A percentile compares a stretch with the other conserved stretches of the same genome.
Conservation (phyloP, 1,140 invertebrate genomes). For the Kradibia gibbosae region DNA sequence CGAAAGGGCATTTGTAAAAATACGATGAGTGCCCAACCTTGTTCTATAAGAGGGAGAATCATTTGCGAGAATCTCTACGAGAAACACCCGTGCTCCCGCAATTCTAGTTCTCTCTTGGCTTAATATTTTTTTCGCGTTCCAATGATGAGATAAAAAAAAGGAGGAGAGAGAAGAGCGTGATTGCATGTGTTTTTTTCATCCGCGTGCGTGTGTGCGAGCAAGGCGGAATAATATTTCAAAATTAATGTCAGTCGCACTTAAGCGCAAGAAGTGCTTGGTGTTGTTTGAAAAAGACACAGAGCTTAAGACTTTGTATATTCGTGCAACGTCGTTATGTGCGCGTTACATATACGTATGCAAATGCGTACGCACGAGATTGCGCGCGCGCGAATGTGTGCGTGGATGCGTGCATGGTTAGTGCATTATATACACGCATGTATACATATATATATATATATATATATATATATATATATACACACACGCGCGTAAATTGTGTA, state of each 20-base stretch:
- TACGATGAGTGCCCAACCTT: background rate
- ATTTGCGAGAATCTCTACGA: constrained; percentile 27
- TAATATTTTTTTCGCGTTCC: constrained; percentile 10
- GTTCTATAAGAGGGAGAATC: constrained; percentile 5
- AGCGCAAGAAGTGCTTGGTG: background rate
- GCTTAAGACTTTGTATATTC: constrained; percentile 52
- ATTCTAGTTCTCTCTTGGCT: background rate
- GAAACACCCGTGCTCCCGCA: constrained; percentile 27
- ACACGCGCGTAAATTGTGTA: background rate
- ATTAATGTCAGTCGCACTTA: constrained; percentile 62
- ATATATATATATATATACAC: background rate
- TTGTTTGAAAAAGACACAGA: background rate
- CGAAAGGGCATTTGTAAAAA: background rate
- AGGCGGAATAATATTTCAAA: constrained; percentile 65
- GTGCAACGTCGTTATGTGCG: background rate
- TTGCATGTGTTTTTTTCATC: too few species aligned
- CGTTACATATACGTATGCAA: background rate
- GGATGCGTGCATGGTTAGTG: background rate
- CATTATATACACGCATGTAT: background rate
- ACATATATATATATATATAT: background rate
- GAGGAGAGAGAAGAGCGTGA: too few species aligned
- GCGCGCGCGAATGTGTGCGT: background rate
- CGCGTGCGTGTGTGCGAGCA: constrained; percentile 26
- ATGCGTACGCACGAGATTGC: background rate
- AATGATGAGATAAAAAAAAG: background rate